Evolutionary conservation across 2,888 invertebrate species (phyloP).

Genomic region (Chrysodeixis includens): DNA sequence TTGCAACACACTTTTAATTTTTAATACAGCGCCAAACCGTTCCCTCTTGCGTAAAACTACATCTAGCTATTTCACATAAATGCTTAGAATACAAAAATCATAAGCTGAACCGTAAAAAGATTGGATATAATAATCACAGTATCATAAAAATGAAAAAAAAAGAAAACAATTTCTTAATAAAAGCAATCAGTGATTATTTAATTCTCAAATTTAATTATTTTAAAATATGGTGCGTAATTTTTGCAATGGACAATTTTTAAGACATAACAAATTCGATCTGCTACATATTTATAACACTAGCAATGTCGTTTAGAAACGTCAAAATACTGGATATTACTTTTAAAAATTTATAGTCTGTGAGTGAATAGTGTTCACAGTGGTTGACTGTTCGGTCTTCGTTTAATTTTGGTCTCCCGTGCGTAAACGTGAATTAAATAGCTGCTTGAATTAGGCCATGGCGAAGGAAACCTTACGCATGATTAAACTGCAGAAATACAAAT

Average conservation of each 20-base stretch:
- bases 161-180: too few relatives aligned
- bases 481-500: slow-evolving; percentile 61
- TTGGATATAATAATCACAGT: too few relatives aligned
- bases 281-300: slow-evolving; percentile 14
- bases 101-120: too few relatives aligned
- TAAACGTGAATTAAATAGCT: slow-evolving; percentile 75
- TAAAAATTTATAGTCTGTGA: slow-evolving; percentile 42
- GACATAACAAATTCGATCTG: too few relatives aligned
- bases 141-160: too few relatives aligned
- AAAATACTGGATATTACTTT: slow-evolving; percentile 12
- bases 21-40: neutral
- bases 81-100: neutral
- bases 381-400: slow-evolving; percentile 44
- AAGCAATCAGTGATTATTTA: too few relatives aligned
- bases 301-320: slow-evolving; percentile 31
- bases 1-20: too few relatives aligned
- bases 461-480: slow-evolving; percentile 62
- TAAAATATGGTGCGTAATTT: too few relatives aligned
- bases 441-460: slow-evolving; percentile 79
- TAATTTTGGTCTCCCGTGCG: slow-evolving; percentile 50
- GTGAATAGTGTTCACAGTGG: slow-evolving; percentile 43
- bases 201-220: too few relatives aligned
- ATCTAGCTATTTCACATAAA: slow-evolving; percentile 13
- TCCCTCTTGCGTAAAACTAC: neutral
- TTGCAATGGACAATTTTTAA: too few relatives aligned